These are phyloP conservation scores for Aethes cnicana DNA, from an alignment of 2,888 invertebrate species.

Conservation along the genomic window DNA sequence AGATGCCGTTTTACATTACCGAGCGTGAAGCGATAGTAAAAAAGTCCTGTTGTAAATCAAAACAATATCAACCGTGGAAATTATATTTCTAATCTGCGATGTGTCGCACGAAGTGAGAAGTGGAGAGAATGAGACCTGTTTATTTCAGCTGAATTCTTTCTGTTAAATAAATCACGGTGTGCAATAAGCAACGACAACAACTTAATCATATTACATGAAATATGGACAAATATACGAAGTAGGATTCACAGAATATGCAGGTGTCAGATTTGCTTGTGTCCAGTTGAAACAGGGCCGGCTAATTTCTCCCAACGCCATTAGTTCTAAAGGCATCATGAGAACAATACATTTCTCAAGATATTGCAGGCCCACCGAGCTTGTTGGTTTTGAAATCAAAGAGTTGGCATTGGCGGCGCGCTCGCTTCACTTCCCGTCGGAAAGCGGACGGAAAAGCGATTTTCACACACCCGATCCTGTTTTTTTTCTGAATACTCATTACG, in stretches of 20 bases:
- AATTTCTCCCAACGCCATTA: conserved; percentile 16
- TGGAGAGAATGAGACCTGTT: not conserved
- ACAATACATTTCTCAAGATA: conserved; percentile 26
- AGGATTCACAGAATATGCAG: no score
- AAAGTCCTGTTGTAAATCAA: conserved; percentile 4
- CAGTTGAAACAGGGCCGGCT: not conserved
- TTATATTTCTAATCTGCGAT: not conserved
- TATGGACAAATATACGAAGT: no score
- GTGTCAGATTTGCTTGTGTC: no score
- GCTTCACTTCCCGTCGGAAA: conserved; percentile 54
- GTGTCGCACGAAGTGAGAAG: conserved; percentile 5
- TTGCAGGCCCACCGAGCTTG: conserved; percentile 44
- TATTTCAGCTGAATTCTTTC: not conserved
- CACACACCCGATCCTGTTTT: no score
- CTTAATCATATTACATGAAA: no score
- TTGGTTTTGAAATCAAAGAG: conserved; percentile 63
- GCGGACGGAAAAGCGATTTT: no score
- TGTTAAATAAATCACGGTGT: no score
- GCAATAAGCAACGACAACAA: no score
- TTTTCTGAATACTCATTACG: no score
- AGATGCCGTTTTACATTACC: not conserved
- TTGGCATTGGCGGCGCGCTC: conserved; percentile 68
- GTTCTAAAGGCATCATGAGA: conserved; percentile 6
- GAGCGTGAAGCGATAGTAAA: not conserved
- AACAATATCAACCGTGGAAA: not conserved